Evolutionary conservation across 2,888 invertebrate species (phyloP).

Genomic region (Cantharis lateralis): DNA sequence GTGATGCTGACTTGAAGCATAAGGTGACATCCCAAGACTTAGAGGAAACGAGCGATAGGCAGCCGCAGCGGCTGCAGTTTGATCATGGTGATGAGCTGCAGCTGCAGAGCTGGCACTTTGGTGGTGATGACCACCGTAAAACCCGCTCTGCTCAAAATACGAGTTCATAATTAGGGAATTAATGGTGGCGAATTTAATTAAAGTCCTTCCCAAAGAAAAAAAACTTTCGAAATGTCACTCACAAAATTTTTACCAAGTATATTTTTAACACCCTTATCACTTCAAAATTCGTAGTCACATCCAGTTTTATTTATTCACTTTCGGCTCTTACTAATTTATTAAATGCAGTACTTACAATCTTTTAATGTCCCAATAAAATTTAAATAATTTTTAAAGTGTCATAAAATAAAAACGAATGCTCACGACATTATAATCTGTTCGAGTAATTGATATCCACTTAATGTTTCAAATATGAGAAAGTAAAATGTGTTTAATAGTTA

Average conservation of each 20-base stretch:
- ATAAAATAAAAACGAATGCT: slow-evolving; percentile 20
- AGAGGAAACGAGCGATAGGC: slow-evolving; percentile 85
- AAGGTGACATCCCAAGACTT: slow-evolving; percentile 83
- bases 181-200: slow-evolving; percentile 41
- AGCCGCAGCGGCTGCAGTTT: slow-evolving; percentile 72
- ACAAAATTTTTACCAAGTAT: slow-evolving; percentile 6
- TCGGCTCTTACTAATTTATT: slow-evolving; percentile 9
- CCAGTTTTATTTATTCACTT: slow-evolving; percentile 13
- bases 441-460: slow-evolving; percentile 29
- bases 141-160: slow-evolving; percentile 94
- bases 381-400: slow-evolving; percentile 6
- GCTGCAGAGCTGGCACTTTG: slow-evolving; percentile 71
- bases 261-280: background rate
- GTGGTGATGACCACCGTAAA: slow-evolving; percentile 90
- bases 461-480: slow-evolving; percentile 32
- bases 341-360: background rate
- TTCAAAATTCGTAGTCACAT: background rate
- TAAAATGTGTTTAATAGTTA: slow-evolving; percentile 39
- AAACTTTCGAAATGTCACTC: slow-evolving; percentile 23
- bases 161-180: slow-evolving; percentile 78
- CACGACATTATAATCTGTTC: slow-evolving; percentile 29
- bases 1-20: slow-evolving; percentile 71
- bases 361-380: slow-evolving; percentile 10
- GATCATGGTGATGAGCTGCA: slow-evolving; percentile 67
- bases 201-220: slow-evolving; percentile 8